These are phyloP conservation scores for Cyphomyrmex costatus DNA, from an alignment of 1,140 invertebrate genomes.

Conservation along the genomic window DNA sequence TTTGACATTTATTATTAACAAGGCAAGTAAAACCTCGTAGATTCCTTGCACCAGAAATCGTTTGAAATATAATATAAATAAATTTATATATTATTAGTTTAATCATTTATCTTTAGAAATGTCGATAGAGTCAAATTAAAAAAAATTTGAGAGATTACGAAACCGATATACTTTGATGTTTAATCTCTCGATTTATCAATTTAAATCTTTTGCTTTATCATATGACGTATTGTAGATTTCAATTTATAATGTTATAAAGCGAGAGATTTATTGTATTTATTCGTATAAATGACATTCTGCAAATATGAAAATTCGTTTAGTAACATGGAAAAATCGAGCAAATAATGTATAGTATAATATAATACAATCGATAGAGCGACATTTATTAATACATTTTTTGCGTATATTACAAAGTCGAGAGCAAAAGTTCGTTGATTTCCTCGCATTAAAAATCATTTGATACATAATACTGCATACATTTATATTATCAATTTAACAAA, in stretches of 20 bases:
- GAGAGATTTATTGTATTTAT: slow-evolving; percentile 2
- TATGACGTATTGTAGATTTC: not conserved
- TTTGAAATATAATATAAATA: not conserved
- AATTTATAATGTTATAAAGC: not conserved
- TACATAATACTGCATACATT: no score
- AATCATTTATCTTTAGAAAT: not conserved
- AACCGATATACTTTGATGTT: not conserved
- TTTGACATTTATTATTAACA: slow-evolving; percentile 5
- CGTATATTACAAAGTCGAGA: no score
- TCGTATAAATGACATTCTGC: not conserved
- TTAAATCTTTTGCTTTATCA: not conserved
- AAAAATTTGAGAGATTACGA: not conserved
- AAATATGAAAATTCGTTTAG: no score
- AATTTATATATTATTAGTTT: not conserved
- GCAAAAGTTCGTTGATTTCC: no score
- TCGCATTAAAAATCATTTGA: no score
- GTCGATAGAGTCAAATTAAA: not conserved
- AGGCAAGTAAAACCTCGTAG: not conserved
- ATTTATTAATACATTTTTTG: no score
- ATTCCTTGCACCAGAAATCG: not conserved
- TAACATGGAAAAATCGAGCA: no score
- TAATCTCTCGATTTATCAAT: not conserved
- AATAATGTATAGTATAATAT: no score
- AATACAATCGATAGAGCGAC: no score
- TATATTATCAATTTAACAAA: no score